Conservation (phyloP, 2,113 vertebrate genomes). For the Chauna torquata region DNA sequence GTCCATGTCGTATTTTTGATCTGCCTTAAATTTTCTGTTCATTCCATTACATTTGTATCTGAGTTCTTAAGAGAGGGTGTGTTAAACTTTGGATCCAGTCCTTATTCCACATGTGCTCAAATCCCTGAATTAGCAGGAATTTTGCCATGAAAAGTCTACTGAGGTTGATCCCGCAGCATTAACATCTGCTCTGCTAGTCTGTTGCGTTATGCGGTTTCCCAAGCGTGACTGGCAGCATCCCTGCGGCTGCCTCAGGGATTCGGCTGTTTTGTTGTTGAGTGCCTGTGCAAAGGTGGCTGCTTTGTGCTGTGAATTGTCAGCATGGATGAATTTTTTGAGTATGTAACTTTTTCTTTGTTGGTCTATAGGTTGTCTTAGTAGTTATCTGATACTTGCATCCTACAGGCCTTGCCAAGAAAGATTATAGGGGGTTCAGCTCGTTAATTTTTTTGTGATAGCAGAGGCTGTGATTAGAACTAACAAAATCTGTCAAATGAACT, state of each 20-base stretch:
- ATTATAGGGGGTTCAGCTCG: background rate
- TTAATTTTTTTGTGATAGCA: background rate
- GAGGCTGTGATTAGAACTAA: background rate
- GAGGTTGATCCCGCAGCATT: background rate
- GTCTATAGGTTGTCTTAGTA: background rate
- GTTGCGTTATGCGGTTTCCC: background rate
- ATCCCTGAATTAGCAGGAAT: background rate
- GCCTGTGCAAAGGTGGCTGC: background rate
- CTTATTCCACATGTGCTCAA: background rate
- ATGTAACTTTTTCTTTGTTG: background rate
- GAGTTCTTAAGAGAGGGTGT: accelerated
- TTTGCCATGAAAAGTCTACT: background rate
- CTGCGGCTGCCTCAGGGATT: background rate
- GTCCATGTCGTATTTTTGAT: background rate
- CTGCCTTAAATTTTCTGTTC: background rate
- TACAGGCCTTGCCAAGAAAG: background rate
- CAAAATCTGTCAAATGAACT: background rate
- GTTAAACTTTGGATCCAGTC: background rate
- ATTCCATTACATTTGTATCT: background rate
- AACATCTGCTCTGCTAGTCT: background rate
- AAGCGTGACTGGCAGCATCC: background rate
- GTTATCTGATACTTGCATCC: background rate
- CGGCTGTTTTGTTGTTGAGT: background rate
- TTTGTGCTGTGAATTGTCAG: background rate
- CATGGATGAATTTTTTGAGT: background rate